Conservation (phyloP, 2,888 invertebrate species). For the Chorisops tibialis region DNA sequence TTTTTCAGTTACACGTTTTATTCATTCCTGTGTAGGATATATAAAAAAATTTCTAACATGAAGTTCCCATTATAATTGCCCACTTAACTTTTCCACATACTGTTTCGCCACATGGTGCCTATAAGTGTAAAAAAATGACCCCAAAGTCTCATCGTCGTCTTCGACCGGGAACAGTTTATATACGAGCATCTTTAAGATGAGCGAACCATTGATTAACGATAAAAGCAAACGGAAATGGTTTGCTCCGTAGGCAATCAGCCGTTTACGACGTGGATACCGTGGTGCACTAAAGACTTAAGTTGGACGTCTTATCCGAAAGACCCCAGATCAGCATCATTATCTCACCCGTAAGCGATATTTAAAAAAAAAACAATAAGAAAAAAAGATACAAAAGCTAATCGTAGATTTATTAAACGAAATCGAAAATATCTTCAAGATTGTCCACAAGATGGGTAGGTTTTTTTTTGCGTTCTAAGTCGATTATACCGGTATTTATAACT, state of each 20-base stretch:
- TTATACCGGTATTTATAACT: neutral
- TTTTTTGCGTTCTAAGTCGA: neutral
- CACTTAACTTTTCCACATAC: too few species aligned
- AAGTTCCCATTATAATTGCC: too few species aligned
- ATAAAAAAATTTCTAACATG: too few species aligned
- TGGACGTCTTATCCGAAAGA: neutral
- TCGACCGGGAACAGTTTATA: neutral
- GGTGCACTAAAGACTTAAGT: neutral
- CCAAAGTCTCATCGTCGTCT: neutral
- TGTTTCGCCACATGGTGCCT: too few species aligned
- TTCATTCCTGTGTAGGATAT: too few species aligned
- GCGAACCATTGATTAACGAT: constrained; percentile 29
- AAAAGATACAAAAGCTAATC: constrained; percentile 11
- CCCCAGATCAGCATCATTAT: constrained; percentile 14
- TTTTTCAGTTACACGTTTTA: too few species aligned
- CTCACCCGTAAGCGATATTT: constrained; percentile 27
- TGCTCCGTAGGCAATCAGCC: constrained; percentile 13
- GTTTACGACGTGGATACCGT: neutral
- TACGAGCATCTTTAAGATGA: neutral
- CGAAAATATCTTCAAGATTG: constrained; percentile 6
- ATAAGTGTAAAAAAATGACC: too few species aligned
- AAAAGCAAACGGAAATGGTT: constrained; percentile 29
- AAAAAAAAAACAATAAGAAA: neutral
- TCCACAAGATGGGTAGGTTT: constrained; percentile 12
- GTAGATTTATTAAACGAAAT: constrained; percentile 24